Percentiles rank a stretch among this genome's conserved stretches.
Conservation (phyloP, 2,113 vertebrate genomes). For the Fregata magnificens region DNA sequence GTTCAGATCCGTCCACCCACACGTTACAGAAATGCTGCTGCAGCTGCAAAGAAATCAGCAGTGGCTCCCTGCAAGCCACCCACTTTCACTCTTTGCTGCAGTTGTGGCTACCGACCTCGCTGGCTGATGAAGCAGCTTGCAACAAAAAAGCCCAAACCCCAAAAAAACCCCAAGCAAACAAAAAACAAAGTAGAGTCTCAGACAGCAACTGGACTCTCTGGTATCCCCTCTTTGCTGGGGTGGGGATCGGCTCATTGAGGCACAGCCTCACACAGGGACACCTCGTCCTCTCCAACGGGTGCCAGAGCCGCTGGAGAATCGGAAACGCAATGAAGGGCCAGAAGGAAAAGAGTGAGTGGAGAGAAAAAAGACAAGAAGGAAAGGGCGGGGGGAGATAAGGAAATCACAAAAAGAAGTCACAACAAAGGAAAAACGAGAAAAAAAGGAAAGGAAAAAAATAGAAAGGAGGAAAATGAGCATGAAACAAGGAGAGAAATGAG, state of each 20-base stretch:
- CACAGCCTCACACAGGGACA: neutral
- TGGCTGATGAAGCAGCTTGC: neutral
- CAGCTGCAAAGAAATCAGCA: neutral
- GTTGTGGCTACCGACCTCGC: neutral
- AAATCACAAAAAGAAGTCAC: neutral
- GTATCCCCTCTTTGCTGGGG: neutral
- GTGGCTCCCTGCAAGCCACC: neutral
- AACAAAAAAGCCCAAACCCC: neutral
- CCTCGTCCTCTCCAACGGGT: rapidly evolving
- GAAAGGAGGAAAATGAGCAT: neutral
- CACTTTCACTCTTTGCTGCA: neutral
- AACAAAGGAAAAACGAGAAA: neutral
- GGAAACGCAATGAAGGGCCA: neutral
- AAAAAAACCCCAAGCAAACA: neutral
- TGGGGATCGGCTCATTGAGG: neutral
- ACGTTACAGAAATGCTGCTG: neutral
- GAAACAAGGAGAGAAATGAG: neutral
- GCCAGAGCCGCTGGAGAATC: neutral
- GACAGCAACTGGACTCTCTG: neutral
- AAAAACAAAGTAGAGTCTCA: neutral
- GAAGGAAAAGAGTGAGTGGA: neutral
- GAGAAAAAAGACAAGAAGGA: neutral
- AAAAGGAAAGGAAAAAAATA: neutral
- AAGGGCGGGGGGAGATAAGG: neutral
- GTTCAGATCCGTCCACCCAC: neutral